These are phyloP conservation scores for Agonopterix alstromeriana DNA, from an alignment of 2,888 invertebrate species.

Conservation along the genomic window DNA sequence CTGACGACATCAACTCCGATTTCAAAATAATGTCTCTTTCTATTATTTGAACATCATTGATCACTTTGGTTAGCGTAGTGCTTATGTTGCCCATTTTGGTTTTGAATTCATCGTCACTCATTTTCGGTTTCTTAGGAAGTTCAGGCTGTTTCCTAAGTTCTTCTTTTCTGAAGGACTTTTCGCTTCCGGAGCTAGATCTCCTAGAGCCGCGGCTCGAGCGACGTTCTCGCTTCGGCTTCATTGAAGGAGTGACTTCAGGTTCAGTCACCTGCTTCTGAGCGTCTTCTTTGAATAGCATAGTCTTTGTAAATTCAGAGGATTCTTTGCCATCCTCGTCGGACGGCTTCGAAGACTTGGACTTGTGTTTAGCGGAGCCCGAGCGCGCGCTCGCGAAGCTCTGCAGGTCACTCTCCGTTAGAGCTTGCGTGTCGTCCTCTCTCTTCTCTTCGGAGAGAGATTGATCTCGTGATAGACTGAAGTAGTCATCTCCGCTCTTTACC, in stretches of 20 bases:
- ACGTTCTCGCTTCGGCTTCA: slow-evolving; percentile 44
- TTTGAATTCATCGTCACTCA: slow-evolving; percentile 39
- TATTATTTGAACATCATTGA: slow-evolving; percentile 76
- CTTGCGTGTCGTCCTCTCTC: slow-evolving; percentile 77
- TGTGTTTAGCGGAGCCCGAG: slow-evolving; percentile 66
- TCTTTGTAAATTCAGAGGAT: slow-evolving; percentile 46
- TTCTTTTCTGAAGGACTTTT: slow-evolving; percentile 63
- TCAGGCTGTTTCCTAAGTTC: slow-evolving; percentile 28
- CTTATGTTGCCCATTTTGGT: slow-evolving; percentile 33
- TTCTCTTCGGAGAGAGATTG: slow-evolving; percentile 78
- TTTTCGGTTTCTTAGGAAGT: slow-evolving; percentile 15
- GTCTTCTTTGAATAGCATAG: slow-evolving; percentile 47
- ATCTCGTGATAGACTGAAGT: slow-evolving; percentile 79
- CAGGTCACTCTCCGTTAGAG: slow-evolving; percentile 22
- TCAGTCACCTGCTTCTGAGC: slow-evolving; percentile 21
- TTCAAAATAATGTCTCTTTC: slow-evolving; percentile 81
- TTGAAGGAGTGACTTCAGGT: slow-evolving; percentile 15
- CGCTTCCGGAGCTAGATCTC: slow-evolving; percentile 61
- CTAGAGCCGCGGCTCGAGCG: slow-evolving; percentile 62
- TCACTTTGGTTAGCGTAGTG: slow-evolving; percentile 59
- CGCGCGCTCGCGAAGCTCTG: slow-evolving; percentile 83
- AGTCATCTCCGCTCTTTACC: slow-evolving; percentile 78
- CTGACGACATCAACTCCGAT: slow-evolving; percentile 80
- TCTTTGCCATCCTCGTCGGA: slow-evolving; percentile 45
- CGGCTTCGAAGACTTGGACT: slow-evolving; percentile 47